A percentile compares a stretch with the other conserved stretches of the same genome.
These are phyloP conservation scores for Chelonus formosanus DNA, from an alignment of 2,888 invertebrate species.

Conservation along the genomic window DNA sequence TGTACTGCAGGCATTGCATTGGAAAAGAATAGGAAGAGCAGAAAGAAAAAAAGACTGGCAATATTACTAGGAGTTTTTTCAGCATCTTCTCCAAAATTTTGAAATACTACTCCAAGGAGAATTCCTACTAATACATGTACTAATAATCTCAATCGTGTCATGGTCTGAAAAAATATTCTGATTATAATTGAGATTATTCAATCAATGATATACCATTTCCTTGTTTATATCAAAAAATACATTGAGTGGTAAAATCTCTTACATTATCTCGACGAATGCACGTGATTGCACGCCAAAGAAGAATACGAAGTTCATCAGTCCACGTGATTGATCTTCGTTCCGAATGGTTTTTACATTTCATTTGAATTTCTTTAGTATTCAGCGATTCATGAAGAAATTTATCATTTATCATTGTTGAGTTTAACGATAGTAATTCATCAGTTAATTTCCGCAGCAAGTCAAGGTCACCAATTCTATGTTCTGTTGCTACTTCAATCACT, in stretches of 20 bases:
- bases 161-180: constrained; percentile 52
- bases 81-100: constrained; percentile 70
- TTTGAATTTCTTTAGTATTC: background rate
- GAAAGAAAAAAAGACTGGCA: constrained; percentile 70
- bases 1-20: constrained; percentile 73
- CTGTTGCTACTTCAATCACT: constrained; percentile 74
- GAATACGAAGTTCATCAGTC: constrained; percentile 51
- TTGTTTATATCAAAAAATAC: background rate
- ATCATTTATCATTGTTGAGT: constrained; percentile 6
- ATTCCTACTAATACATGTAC: constrained; percentile 69
- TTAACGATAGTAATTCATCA: constrained; percentile 22
- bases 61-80: constrained; percentile 69
- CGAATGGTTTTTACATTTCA: constrained; percentile 4
- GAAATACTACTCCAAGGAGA: constrained; percentile 69
- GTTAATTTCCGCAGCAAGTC: constrained; percentile 52
- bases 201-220: constrained; percentile 1
- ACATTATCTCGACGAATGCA: constrained; percentile 65
- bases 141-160: constrained; percentile 66
- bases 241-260: constrained; percentile 33
- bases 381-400: background rate
- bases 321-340: background rate
- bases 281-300: constrained; percentile 66
- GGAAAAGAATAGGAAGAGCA: constrained; percentile 71
- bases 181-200: background rate
- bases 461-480: constrained; percentile 67